Evolutionary conservation across 2,113 vertebrate genomes (phyloP).

Genomic region (Stomatorhinus ivindoensis): DNA sequence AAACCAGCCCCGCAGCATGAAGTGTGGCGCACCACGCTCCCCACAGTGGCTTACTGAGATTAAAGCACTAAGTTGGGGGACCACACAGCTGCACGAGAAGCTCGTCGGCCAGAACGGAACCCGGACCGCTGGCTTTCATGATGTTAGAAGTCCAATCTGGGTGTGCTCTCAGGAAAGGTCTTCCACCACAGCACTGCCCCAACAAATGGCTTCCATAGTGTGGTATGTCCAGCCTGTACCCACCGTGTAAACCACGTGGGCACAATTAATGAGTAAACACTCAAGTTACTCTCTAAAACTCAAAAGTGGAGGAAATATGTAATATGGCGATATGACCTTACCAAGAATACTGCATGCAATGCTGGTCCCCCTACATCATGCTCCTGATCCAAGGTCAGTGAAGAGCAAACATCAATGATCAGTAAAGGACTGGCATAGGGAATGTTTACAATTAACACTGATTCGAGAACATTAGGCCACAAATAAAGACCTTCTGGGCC

Average conservation of each 20-base stretch:
- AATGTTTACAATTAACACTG: not conserved
- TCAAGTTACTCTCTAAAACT: not conserved
- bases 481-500: not conserved
- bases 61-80: not conserved
- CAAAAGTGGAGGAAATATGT: not conserved
- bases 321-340: not conserved
- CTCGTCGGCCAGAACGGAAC: not conserved
- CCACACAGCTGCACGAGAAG: not conserved
- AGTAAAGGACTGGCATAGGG: not conserved
- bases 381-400: not conserved
- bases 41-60: not conserved
- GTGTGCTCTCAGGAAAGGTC: not conserved
- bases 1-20: constrained; percentile 50
- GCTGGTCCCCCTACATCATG: not conserved
- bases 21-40: constrained; percentile 20
- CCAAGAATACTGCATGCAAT: not conserved
- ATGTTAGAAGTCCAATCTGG: not conserved
- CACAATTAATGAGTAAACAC: not conserved
- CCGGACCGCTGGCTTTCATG: not conserved
- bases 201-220: not conserved
- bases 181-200: not conserved
- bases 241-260: not conserved
- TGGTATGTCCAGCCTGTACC: not conserved
- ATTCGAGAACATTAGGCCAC: not conserved
- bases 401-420: not conserved